Base-by-base conservation (phyloP, 2,888 invertebrate species). In the Arctia plantaginis region DNA sequence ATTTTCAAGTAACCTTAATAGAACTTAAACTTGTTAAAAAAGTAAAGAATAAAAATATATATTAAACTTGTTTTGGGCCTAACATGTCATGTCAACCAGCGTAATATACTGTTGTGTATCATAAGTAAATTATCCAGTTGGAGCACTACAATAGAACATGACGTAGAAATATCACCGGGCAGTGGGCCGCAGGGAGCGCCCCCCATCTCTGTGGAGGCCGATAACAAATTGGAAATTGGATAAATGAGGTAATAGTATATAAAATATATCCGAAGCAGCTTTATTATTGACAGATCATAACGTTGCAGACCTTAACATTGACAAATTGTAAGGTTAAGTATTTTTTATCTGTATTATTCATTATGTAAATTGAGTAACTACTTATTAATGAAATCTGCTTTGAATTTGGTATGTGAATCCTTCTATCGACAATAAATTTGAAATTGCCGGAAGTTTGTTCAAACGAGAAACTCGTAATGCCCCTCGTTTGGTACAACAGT, bases 201-300 rank as follows among this genome's bases (percentile, higher is more conserved):
- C 75, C 44, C 72, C 79, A 75, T 66, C 80, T 75, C 79, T 73
- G 76, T 80, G 70, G 79, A 77, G 82, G 78, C 80, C 87, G 83
- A 86, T 87, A 90, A 87, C 87, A 90, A 90, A 91, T 91, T 89
- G 90, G 88, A 89, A 90, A 89, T 88, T 88, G 89, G 86, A 88
- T 87, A 86, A 90, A 88, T 86, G 88, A 87, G 87, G 83, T 86
- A 86, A 86, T 87, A 85, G 87, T 87, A 88, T 89, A 90, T 90
- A 90, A 90, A 89, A 90, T 90, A 90, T 89, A 88, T 86, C 85
- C 79, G 77, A 84, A 80, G 85, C 89, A 89, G 89, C 91, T 89
- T 88, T 86, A 83, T 86, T 88, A 89, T 88, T 87, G 86, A 84
- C 86, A 87, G 83, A 83, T 83, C 83, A 84, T 81, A 84, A 81